Evolutionary conservation across 1,140 invertebrate genomes (phyloP), one percentile per base, ranked within the genome.

Genomic region (Bombus polaris): DNA sequence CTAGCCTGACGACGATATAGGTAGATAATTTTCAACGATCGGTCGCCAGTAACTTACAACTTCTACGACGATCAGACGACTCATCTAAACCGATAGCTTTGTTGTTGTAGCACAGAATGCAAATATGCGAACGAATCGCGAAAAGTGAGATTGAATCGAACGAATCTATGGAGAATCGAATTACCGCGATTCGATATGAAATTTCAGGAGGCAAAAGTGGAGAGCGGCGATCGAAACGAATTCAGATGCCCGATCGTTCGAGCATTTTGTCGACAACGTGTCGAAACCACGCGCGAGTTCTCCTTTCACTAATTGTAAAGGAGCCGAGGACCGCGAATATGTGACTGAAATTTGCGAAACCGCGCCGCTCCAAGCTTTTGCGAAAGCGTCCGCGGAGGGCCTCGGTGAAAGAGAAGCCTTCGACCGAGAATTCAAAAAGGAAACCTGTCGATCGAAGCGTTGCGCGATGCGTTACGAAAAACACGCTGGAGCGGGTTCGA

Each of bases 241-340:
- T 81, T 75, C 84, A 73, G 66, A 76, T 73, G 62, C 53, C 44
- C 22, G 72, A 53, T 59, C n/a, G 42, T 9, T 70, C 83, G 53
- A 68, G 74, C 68, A 87, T 88, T 89, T 89, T 73, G 81, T 89
- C 89, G 88, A 77, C 89, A 42, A 83, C 75, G 71, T 90, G 87
- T 89, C 89, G 89, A 90, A 90, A 90, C 76, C 77, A 28, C 28
- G 72, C 39, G 13, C 53, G 72, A 74, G 84, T 86, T 89, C 88
- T 90, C 89, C 88, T 89, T 89, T 89, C 89, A 90, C 85, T 90
- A 90, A 90, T 90, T 90, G 81, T 73, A 82, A 80, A 86, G 59
- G 70, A 83, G 59, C 82, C 86, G 76, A 72, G 53, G 73, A 59
- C 66, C 62, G 80, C 70, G 83, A 83, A 88, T 83, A 72, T 87